Percentiles rank a stretch among this genome's conserved stretches.
Conservation (phyloP, 2,797 vertebrate species). For the Cichlasoma orientale region DNA sequence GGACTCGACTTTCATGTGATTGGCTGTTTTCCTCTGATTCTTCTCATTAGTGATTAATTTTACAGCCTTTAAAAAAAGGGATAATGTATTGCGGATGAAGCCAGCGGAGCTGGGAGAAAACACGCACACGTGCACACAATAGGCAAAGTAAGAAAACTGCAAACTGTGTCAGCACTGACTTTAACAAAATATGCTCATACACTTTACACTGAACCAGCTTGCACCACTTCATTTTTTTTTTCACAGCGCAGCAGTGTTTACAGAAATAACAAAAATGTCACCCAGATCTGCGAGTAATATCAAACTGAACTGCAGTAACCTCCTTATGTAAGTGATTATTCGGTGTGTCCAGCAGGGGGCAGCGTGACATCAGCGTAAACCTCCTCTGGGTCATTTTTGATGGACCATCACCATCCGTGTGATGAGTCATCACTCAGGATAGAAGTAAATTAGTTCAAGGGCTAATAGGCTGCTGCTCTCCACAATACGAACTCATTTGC, state of each 20-base stretch:
- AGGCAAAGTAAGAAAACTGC: not conserved
- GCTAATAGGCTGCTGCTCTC: constrained; percentile 28
- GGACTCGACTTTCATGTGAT: not conserved
- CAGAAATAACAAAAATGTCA: not conserved
- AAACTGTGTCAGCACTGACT: not conserved
- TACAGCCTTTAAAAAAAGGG: constrained; percentile 1
- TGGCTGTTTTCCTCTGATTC: not conserved
- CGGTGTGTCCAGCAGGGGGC: constrained; percentile 65
- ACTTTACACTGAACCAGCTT: not conserved
- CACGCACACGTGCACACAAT: no score
- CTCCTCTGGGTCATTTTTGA: not conserved
- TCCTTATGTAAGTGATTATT: constrained; percentile 30
- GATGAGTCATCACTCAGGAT: constrained; percentile 70
- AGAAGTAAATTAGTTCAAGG: constrained; percentile 57
- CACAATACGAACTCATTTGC: constrained; percentile 26
- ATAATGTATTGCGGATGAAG: not conserved
- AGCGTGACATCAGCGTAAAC: constrained; percentile 34
- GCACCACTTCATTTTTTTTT: not conserved
- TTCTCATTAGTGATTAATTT: not conserved
- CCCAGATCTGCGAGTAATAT: not conserved
- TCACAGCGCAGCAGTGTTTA: not conserved
- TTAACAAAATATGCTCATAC: not conserved
- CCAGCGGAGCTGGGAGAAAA: not conserved
- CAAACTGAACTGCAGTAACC: constrained; percentile 1
- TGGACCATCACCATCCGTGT: constrained; percentile 47